Evolutionary conservation across 1,140 invertebrate genomes (phyloP).

Genomic region (Kradibia gibbosae): DNA sequence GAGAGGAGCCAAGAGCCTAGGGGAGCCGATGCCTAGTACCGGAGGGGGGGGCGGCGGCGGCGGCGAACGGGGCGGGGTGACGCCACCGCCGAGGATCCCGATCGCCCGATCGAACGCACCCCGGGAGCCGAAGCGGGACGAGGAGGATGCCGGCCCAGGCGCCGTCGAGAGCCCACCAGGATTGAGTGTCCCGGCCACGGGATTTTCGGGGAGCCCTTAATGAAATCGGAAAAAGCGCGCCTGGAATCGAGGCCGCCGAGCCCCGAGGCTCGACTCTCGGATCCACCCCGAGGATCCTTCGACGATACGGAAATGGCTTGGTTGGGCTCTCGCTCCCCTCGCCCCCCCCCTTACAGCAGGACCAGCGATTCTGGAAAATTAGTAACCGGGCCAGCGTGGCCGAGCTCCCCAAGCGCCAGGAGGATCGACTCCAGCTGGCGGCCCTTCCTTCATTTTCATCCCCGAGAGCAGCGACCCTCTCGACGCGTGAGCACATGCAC

Average conservation of each 20-base stretch:
- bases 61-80: slow-evolving; percentile 53
- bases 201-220: background rate
- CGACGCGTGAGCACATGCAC: too few relatives aligned
- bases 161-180: background rate
- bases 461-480: too few relatives aligned
- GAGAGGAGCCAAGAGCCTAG: background rate
- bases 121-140: background rate
- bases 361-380: too few relatives aligned
- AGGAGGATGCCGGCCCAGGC: background rate
- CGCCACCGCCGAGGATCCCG: slow-evolving; percentile 55
- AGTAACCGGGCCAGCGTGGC: too few relatives aligned
- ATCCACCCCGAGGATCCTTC: background rate
- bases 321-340: background rate
- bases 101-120: slow-evolving; percentile 10
- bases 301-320: background rate
- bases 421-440: too few relatives aligned
- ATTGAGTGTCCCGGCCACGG: background rate
- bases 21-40: too few relatives aligned
- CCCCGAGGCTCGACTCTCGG: background rate
- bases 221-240: background rate
- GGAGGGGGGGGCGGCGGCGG: too few relatives aligned
- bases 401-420: too few relatives aligned
- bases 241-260: background rate
- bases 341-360: too few relatives aligned
- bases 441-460: too few relatives aligned